A percentile compares a stretch with the other conserved stretches of the same genome.
Evolutionary conservation across 37 sponge, comb jelly and placozoan genomes (phyloP).

Genomic region (Hormiphora californensis): DNA sequence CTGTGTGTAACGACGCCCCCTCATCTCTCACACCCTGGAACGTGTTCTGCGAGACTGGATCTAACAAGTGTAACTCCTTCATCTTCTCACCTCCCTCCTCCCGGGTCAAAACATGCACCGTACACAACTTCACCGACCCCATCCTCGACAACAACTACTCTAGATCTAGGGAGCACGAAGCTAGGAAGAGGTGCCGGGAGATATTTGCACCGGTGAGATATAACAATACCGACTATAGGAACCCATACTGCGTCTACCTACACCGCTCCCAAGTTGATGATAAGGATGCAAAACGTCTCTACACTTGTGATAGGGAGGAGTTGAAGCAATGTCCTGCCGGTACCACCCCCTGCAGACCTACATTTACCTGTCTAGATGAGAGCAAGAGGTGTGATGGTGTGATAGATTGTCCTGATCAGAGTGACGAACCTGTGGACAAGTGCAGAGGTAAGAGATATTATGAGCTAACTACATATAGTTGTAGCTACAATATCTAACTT

Average conservation of each 20-base stretch:
- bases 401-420: background rate
- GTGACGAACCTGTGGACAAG: constrained; percentile 1
- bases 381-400: background rate
- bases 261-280: constrained; percentile 13
- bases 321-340: background rate
- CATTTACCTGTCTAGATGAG: background rate
- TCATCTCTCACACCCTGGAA: constrained; percentile 12
- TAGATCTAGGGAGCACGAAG: too few species aligned
- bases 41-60: background rate
- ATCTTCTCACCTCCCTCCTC: background rate
- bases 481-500: too few species aligned
- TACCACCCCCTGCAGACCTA: constrained; percentile 11
- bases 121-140: constrained; percentile 20
- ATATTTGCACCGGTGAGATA: constrained; percentile 30
- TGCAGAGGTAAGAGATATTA: too few species aligned
- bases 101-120: background rate
- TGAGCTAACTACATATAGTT: too few species aligned
- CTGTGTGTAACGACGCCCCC: background rate
- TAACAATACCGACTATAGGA: constrained; percentile 14
- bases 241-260: constrained; percentile 32
- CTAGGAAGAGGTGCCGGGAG: background rate
- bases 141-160: background rate
- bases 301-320: background rate
- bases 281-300: background rate
- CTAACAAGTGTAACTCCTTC: background rate